Base-by-base conservation (phyloP, 2,113 vertebrate genomes). In the Narcine bancroftii region DNA sequence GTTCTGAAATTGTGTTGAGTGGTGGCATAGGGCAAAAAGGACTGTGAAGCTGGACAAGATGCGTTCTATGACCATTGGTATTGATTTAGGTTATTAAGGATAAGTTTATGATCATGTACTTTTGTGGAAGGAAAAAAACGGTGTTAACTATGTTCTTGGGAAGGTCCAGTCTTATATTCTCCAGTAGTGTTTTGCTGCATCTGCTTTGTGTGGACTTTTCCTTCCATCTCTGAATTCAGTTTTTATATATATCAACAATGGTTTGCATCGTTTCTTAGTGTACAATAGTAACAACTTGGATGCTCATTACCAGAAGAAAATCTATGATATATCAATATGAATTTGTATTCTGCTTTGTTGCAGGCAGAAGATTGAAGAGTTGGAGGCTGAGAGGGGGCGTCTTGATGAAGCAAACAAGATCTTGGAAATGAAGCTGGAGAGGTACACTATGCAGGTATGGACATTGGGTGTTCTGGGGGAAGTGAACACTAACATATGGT, bases 351-450 rank as follows among this genome's bases (percentile, higher is more conserved):
- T 50, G 33, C 15, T 60, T 73, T 92, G 47, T 92, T 93, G 42
- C 95, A 99, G 99, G 94, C 87, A 97, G 94, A 99, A 99, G 95
- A 95, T 99, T 26, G 99, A 99, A 94, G 98, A 99, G 93, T 94
- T 99, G 92, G 98, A 99, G 92, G 92, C 94, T 0, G 98, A 98
- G 92, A 96, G 97, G 45, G 95, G 97, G 60, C 96, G 93, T 15
- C 94, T 99, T 93, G 97, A 98, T 93, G 96, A 97, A 92, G 96
- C 97, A 93, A 99, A 99, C 92, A 96, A 94, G 92, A 91, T 93
- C 19, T 95, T 99, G 93, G 97, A 98, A 93, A 96, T 96, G 94
- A 97, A 97, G 93, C 96, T 99, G 93, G 98, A 99, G 94, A 96
- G 96, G 92, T 93, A 97, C 73, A 96, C 96, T 92, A 95, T 97